These are phyloP conservation scores for Chelon labrosus DNA, from an alignment of 2,797 vertebrate genomes.

Conservation along the genomic window DNA sequence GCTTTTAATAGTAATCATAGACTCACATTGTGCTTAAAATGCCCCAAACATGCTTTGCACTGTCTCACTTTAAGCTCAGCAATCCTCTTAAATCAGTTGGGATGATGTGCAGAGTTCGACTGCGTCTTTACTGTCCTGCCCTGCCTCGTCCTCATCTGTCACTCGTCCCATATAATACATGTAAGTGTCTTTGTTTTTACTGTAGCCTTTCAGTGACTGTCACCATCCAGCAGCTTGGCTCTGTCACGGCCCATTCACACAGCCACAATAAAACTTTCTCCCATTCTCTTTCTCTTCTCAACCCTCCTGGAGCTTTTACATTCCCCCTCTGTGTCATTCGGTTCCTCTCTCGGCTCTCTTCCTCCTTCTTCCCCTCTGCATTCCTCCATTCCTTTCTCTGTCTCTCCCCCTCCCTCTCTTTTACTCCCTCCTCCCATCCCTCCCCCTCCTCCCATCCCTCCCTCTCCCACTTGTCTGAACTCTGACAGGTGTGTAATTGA, in stretches of 20 bases:
- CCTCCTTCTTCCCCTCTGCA: constrained; percentile 34
- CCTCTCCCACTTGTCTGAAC: constrained; percentile 80
- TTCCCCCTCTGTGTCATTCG: constrained; percentile 55
- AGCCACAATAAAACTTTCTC: constrained; percentile 60
- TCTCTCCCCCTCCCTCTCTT: constrained; percentile 24
- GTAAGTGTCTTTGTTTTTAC: constrained; percentile 56
- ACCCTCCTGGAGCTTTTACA: constrained; percentile 39
- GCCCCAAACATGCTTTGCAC: not conserved
- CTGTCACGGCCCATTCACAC: constrained; percentile 58
- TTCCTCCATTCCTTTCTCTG: constrained; percentile 42
- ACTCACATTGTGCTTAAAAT: not conserved
- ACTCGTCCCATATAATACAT: constrained; percentile 30
- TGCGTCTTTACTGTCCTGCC: constrained; percentile 25
- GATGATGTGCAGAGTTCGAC: constrained; percentile 1
- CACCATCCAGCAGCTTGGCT: constrained; percentile 65
- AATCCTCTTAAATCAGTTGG: constrained; percentile 5
- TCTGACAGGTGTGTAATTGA: constrained; percentile 89
- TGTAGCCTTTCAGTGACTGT: constrained; percentile 45
- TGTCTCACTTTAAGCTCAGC: constrained; percentile 2
- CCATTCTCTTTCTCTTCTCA: constrained; percentile 39
- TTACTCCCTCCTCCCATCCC: constrained; percentile 12
- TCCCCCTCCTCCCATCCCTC: constrained; percentile 13
- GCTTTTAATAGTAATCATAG: not conserved
- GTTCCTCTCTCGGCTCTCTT: constrained; percentile 37
- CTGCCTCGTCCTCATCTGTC: constrained; percentile 49